These are phyloP conservation scores for Crocidura indochinensis DNA, from an alignment of 2,797 vertebrate species.

Conservation along the genomic window DNA sequence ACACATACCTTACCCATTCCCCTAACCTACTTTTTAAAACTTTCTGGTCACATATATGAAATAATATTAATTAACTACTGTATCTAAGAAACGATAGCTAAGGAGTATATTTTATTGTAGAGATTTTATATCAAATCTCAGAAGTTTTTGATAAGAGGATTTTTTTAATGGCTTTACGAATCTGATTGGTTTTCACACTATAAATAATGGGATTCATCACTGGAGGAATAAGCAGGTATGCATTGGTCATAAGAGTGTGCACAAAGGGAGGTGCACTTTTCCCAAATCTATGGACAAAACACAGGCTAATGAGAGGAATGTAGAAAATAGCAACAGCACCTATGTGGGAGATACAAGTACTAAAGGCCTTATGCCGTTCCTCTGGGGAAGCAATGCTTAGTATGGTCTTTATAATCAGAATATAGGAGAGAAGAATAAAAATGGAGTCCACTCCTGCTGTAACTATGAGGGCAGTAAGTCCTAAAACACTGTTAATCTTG, in stretches of 20 bases:
- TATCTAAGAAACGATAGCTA: too few species aligned
- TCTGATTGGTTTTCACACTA: slow-evolving; percentile 84
- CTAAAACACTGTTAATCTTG: slow-evolving; percentile 88
- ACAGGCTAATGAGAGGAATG: slow-evolving; percentile 76
- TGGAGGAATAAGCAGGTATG: slow-evolving; percentile 82
- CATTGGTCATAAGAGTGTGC: slow-evolving; percentile 79
- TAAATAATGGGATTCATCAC: slow-evolving; percentile 86
- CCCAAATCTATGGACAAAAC: slow-evolving; percentile 79
- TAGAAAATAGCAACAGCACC: slow-evolving; percentile 84
- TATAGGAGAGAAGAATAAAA: slow-evolving; percentile 81
- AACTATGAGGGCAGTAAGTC: slow-evolving; percentile 83
- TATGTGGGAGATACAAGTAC: slow-evolving; percentile 81
- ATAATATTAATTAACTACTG: too few species aligned
- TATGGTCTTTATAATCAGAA: slow-evolving; percentile 79
- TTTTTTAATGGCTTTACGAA: slow-evolving; percentile 63
- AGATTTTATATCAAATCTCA: too few species aligned
- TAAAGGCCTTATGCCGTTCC: slow-evolving; percentile 78
- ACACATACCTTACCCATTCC: too few species aligned
- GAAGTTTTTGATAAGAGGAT: too few species aligned
- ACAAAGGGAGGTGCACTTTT: slow-evolving; percentile 76
- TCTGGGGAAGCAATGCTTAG: slow-evolving; percentile 85
- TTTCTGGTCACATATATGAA: too few species aligned
- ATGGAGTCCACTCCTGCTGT: slow-evolving; percentile 81
- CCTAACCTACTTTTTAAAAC: too few species aligned
- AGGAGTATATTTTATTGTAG: too few species aligned